A percentile compares a stretch with the other conserved stretches of the same genome.
Evolutionary conservation across 2,113 vertebrate genomes (phyloP).

Genomic region (Dunckerocampus dactyliophorus): DNA sequence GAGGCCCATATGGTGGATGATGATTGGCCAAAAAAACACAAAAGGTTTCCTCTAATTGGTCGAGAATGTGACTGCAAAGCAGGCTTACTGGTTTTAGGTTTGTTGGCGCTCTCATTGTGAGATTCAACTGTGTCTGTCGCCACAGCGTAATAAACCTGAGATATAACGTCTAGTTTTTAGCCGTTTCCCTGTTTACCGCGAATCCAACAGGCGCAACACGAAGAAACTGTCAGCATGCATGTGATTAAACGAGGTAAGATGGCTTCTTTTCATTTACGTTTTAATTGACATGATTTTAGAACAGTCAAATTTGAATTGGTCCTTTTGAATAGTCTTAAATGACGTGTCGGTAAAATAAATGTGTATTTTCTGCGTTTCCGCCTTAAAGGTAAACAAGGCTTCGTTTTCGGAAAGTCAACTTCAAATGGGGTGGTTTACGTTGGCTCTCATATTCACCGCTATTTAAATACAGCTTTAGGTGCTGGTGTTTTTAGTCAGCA

Average conservation of each 20-base stretch:
- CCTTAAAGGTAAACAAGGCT: too few species aligned
- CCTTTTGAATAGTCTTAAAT: not conserved
- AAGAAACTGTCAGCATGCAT: constrained; percentile 73
- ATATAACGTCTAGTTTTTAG: not conserved
- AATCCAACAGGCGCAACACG: not conserved
- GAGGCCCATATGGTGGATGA: fast-evolving
- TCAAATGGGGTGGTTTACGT: too few species aligned
- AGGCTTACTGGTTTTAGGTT: constrained; percentile 10
- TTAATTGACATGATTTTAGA: not conserved
- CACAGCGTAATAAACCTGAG: not conserved
- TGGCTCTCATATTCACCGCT: too few species aligned
- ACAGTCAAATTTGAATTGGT: too few species aligned
- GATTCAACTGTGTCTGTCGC: constrained; percentile 11
- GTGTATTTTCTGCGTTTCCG: too few species aligned
- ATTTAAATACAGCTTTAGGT: too few species aligned
- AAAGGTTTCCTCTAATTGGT: constrained; percentile 50
- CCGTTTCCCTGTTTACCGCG: not conserved
- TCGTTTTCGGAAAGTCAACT: too few species aligned
- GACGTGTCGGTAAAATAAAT: not conserved
- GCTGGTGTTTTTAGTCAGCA: too few species aligned
- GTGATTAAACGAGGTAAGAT: constrained; percentile 88
- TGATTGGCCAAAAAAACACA: constrained; percentile 33
- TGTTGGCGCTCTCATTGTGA: constrained; percentile 59
- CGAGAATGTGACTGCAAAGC: not conserved
- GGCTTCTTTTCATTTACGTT: constrained; percentile 14